A percentile compares a stretch with the other conserved stretches of the same genome.
Conservation (phyloP, 2,113 vertebrate genomes). For the Crotalus tigris region DNA sequence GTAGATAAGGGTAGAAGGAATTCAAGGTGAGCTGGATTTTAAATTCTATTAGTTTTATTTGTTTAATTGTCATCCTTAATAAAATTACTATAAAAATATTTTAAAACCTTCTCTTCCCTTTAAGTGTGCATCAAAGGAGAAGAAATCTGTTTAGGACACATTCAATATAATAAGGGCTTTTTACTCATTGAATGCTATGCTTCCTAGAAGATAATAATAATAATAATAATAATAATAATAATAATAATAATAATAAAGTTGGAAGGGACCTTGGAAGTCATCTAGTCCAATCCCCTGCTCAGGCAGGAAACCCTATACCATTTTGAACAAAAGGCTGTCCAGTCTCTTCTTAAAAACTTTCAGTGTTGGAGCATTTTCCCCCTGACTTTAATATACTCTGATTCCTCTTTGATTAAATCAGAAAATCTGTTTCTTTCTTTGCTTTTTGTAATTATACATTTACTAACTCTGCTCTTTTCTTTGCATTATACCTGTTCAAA, state of each 20-base stretch:
- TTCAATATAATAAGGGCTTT: neutral
- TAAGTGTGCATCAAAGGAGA: neutral
- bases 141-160: neutral
- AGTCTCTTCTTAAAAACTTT: no score
- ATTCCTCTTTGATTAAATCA: neutral
- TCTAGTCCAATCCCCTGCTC: no score
- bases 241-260: no score
- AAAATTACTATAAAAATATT: neutral
- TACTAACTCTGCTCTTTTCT: neutral
- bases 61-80: neutral
- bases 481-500: neutral
- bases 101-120: neutral
- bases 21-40: neutral
- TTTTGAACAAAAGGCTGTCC: no score
- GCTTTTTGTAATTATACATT: neutral
- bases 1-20: no score
- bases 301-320: no score
- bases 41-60: neutral
- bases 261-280: no score
- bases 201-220: neutral
- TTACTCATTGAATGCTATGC: neutral
- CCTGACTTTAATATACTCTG: neutral
- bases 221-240: no score
- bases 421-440: neutral
- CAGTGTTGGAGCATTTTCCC: no score